Evolutionary conservation across 2,888 invertebrate genomes (phyloP).

Genomic region (Ligdia adustata): DNA sequence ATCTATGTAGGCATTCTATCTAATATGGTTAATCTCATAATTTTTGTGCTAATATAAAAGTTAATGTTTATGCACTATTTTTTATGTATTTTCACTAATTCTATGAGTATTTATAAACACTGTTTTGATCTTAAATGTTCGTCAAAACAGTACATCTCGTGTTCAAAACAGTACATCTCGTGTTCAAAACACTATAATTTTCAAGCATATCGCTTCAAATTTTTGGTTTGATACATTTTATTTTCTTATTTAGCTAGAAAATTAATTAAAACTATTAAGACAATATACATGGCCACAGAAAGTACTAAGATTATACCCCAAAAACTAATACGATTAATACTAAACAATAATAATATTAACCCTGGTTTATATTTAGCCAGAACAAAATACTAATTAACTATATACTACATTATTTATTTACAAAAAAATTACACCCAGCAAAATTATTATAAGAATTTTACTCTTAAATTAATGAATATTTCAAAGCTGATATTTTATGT

Average conservation of each 20-base stretch:
- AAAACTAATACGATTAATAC: constrained; percentile 43
- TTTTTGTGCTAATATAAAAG: constrained; percentile 18
- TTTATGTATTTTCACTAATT: constrained; percentile 54
- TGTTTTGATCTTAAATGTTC: constrained; percentile 68
- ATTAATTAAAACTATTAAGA: constrained; percentile 41
- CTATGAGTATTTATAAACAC: constrained; percentile 75
- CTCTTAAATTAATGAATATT: constrained; percentile 6
- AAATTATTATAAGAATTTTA: no score
- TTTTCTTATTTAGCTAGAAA: constrained; percentile 63
- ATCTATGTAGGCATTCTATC: constrained; percentile 1
- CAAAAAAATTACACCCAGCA: constrained; percentile 40
- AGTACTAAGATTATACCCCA: constrained; percentile 58
- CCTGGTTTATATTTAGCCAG: constrained; percentile 11
- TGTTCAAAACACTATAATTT: constrained; percentile 83
- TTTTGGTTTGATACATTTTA: constrained; percentile 80
- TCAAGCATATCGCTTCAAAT: constrained; percentile 81
- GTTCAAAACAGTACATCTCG: constrained; percentile 80
- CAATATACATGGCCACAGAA: constrained; percentile 75
- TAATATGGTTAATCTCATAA: constrained; percentile 18
- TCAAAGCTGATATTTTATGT: constrained; percentile 16
- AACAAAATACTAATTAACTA: constrained; percentile 11
- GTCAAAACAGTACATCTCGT: constrained; percentile 64
- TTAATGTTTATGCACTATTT: constrained; percentile 33
- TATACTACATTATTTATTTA: constrained; percentile 72
- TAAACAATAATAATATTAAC: constrained; percentile 19